Conservation (phyloP, 2,888 invertebrate species). For the Eristalis arbustorum region DNA sequence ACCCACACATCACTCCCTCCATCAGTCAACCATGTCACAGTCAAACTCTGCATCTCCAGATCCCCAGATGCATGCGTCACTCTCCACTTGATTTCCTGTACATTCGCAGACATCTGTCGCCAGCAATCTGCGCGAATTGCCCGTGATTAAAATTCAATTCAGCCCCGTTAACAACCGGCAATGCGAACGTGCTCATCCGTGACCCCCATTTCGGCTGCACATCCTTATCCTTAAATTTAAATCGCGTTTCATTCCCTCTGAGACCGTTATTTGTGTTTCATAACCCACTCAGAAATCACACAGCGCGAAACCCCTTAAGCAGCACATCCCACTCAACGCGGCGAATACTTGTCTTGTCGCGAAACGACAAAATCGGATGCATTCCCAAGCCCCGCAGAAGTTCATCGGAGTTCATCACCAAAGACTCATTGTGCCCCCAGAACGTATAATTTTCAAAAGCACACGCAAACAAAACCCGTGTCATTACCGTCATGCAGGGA, state of each 20-base stretch:
- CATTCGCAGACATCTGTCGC: background rate
- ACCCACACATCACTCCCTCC: too few species aligned
- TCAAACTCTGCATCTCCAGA: background rate
- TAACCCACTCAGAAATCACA: conserved; percentile 48
- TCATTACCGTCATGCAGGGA: conserved; percentile 38
- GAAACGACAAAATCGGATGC: background rate
- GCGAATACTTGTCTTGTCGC: conserved; percentile 6
- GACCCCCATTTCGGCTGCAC: conserved; percentile 38
- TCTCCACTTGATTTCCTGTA: background rate
- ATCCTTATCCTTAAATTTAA: conserved; percentile 61
- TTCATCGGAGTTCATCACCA: conserved; percentile 55
- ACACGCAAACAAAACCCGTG: background rate
- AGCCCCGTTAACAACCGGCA: background rate
- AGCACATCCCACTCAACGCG: conserved; percentile 8
- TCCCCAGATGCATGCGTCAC: background rate
- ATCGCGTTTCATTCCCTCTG: conserved; percentile 4
- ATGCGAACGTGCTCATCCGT: conserved; percentile 26
- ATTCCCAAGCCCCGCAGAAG: background rate
- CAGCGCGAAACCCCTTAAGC: background rate
- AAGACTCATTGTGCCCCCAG: conserved; percentile 41
- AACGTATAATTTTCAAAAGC: conserved; percentile 23
- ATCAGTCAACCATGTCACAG: background rate
- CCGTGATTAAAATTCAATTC: background rate
- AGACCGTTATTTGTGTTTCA: conserved; percentile 61
- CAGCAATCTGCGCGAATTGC: background rate